Conservation (phyloP, 2,888 invertebrate genomes). For the Conops quadrifasciatus region DNA sequence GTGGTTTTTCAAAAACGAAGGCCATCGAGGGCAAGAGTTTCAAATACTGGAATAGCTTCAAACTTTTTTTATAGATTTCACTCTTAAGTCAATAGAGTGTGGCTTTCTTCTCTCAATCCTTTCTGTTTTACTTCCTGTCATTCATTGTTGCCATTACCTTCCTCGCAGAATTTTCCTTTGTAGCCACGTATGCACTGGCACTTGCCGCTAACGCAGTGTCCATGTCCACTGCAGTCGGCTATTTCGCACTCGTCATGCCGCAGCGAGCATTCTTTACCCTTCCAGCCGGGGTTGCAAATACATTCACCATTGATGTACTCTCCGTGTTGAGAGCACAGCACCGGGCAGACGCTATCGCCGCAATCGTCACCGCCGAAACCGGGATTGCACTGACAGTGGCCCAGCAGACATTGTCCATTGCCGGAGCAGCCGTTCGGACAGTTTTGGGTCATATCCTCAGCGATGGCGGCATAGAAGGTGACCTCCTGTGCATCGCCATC, state of each 20-base stretch:
- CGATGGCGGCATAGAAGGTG: slow-evolving; percentile 82
- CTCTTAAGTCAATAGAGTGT: too few species aligned
- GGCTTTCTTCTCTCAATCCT: too few species aligned
- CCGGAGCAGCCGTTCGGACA: slow-evolving; percentile 97
- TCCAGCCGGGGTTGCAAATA: slow-evolving; percentile 98
- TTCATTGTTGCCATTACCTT: slow-evolving; percentile 70
- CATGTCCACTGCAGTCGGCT: slow-evolving; percentile 94
- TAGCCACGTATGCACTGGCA: slow-evolving; percentile 94
- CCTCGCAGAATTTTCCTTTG: slow-evolving; percentile 93
- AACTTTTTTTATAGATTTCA: too few species aligned
- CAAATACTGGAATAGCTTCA: too few species aligned
- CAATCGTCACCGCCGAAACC: slow-evolving; percentile 97
- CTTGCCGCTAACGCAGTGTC: slow-evolving; percentile 93
- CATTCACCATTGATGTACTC: slow-evolving; percentile 97
- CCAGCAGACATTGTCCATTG: slow-evolving; percentile 94
- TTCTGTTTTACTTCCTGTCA: neutral
- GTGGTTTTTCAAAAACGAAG: too few species aligned
- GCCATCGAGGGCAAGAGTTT: too few species aligned
- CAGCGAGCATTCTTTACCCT: slow-evolving; percentile 95
- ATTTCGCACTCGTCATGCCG: slow-evolving; percentile 96
- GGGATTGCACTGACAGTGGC: slow-evolving; percentile 95
- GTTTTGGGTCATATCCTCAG: slow-evolving; percentile 92
- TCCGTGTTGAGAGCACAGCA: slow-evolving; percentile 95
- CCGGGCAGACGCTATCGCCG: slow-evolving; percentile 97
- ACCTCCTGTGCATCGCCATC: slow-evolving; percentile 90